phyloP scores from a whole-genome alignment of 2,888 invertebrate genomes.

The Melieria picta region DNA sequence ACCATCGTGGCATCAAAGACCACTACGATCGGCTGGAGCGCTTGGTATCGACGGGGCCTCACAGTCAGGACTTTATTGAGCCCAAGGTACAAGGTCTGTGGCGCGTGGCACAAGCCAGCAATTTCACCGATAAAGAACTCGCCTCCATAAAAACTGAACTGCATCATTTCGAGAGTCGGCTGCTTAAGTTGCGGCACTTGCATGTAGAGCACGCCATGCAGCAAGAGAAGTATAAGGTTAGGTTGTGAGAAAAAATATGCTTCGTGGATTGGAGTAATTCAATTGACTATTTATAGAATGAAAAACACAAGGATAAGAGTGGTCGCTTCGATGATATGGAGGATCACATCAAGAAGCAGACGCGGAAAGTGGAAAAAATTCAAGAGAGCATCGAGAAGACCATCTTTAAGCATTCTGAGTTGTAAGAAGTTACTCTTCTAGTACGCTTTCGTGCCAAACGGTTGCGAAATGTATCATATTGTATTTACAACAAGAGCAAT shows the following conservation, averaged over 20 bases:
- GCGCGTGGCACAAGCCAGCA: constrained; percentile 81
- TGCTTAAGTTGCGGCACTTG: constrained; percentile 83
- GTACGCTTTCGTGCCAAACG: no score
- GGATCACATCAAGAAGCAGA: constrained; percentile 84
- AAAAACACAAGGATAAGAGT: constrained; percentile 72
- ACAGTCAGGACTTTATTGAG: constrained; percentile 88
- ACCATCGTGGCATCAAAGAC: constrained; percentile 79
- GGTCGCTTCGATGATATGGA: constrained; percentile 74
- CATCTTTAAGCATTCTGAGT: constrained; percentile 82
- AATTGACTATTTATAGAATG: constrained; percentile 62
- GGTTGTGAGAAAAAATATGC: background rate
- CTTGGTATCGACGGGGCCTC: constrained; percentile 79
- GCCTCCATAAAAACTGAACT: constrained; percentile 87
- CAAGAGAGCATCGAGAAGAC: constrained; percentile 81
- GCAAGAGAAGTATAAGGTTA: constrained; percentile 74
- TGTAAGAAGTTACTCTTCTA: constrained; percentile 67
- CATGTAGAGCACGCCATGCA: constrained; percentile 83
- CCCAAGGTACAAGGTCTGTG: constrained; percentile 91
- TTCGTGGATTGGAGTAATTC: background rate
- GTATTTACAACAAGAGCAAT: no score
- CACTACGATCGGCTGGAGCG: constrained; percentile 82
- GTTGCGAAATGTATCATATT: no score
- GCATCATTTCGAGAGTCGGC: constrained; percentile 80
- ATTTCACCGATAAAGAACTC: constrained; percentile 84
- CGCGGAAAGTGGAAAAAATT: constrained; percentile 85